Evolutionary conservation across 2,113 vertebrate species (phyloP).

Genomic region (Hirundichthys speculiger): DNA sequence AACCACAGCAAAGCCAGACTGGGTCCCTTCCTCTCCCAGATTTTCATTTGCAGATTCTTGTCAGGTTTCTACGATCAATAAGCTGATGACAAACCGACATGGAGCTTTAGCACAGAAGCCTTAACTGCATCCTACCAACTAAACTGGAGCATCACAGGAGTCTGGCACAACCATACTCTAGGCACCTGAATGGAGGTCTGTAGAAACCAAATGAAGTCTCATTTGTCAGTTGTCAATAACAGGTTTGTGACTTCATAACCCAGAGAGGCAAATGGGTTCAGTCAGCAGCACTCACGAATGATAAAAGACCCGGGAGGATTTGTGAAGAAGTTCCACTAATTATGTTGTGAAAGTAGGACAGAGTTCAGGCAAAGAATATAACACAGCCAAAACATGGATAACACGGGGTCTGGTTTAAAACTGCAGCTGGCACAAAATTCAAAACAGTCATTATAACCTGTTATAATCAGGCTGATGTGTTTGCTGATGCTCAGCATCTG

Average conservation of each 20-base stretch:
- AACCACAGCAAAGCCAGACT: no score
- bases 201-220: slow-evolving; percentile 1
- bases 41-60: no score
- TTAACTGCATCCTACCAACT: neutral
- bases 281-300: slow-evolving; percentile 6
- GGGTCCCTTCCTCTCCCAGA: no score
- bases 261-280: slow-evolving; percentile 6
- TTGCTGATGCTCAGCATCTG: neutral
- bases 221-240: slow-evolving; percentile 31
- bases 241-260: slow-evolving; percentile 36
- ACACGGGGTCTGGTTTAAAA: neutral
- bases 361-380: neutral
- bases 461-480: neutral
- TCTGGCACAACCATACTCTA: neutral
- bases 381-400: neutral
- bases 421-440: neutral
- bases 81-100: no score
- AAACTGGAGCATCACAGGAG: slow-evolving; percentile 2
- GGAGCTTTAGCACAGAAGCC: neutral
- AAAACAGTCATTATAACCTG: neutral
- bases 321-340: slow-evolving; percentile 8
- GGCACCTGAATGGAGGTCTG: neutral
- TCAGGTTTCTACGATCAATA: no score
- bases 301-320: no score
- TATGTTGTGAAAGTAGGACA: slow-evolving; percentile 14